These are phyloP conservation scores for Fabriciana adippe DNA, from an alignment of 2,888 invertebrate species.

Conservation along the genomic window DNA sequence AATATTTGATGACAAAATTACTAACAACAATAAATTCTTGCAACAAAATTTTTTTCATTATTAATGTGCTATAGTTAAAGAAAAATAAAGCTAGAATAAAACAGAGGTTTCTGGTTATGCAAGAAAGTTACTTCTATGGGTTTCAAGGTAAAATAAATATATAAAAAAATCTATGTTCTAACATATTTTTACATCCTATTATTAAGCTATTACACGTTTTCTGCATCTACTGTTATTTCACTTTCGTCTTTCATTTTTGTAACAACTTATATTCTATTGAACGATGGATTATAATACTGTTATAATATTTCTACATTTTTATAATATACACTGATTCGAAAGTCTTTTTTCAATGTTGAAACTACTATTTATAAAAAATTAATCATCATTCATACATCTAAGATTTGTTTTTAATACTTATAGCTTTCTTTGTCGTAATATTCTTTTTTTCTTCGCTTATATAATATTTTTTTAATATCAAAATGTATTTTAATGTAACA, in stretches of 20 bases:
- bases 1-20: no score
- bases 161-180: conserved; percentile 15
- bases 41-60: no score
- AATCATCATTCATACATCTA: neutral
- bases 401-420: neutral
- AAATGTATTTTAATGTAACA: no score
- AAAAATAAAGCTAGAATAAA: no score
- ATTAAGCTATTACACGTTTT: conserved; percentile 29
- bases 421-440: neutral
- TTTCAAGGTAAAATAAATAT: no score
- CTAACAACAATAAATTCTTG: no score
- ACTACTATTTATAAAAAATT: neutral
- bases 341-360: neutral
- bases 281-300: conserved; percentile 33
- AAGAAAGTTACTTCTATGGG: no score
- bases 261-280: conserved; percentile 43
- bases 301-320: conserved; percentile 1
- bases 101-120: no score
- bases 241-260: conserved; percentile 75
- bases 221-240: conserved; percentile 70
- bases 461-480: no score
- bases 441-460: no score
- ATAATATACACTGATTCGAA: conserved; percentile 9
- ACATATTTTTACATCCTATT: conserved; percentile 31
- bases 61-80: no score